A percentile compares a stretch with the other conserved stretches of the same genome.
phyloP scores from a whole-genome alignment of 2,888 invertebrate genomes.

The Oscheius myriophilus region DNA sequence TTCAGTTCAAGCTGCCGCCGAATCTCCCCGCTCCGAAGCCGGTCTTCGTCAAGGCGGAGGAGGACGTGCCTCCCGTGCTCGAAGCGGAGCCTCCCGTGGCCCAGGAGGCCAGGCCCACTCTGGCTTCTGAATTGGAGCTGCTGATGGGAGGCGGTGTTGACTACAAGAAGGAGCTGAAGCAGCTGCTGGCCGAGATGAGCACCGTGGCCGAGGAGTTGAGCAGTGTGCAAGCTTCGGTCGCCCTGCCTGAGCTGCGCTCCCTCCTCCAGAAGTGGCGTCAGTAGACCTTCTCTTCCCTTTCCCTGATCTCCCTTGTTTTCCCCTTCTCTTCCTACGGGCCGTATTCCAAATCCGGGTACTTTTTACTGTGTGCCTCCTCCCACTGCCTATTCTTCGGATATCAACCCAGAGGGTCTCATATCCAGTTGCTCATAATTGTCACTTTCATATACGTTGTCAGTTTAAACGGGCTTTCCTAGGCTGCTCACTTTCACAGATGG shows the following conservation, averaged over 20 bases:
- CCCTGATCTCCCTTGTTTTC: not conserved
- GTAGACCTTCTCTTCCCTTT: not conserved
- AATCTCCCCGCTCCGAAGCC: slow-evolving; percentile 24
- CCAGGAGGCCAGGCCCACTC: not conserved
- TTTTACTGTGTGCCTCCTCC: no score
- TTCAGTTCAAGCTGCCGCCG: slow-evolving; percentile 21
- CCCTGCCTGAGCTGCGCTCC: slow-evolving; percentile 14
- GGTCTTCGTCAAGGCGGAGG: slow-evolving; percentile 2
- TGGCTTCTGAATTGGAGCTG: not conserved
- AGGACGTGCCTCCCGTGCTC: slow-evolving; percentile 12
- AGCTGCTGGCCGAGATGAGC: slow-evolving; percentile 7
- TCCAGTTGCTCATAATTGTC: no score
- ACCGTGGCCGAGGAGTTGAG: not conserved
- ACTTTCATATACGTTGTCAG: no score
- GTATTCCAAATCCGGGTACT: not conserved
- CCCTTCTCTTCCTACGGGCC: slow-evolving; percentile 7
- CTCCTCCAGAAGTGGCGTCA: slow-evolving; percentile 11
- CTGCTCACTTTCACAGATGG: no score
- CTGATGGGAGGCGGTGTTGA: not conserved
- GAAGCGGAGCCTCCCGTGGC: slow-evolving; percentile 1
- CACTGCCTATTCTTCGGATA: no score
- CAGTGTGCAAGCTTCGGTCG: slow-evolving; percentile 1
- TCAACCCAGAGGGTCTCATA: no score
- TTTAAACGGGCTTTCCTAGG: no score
- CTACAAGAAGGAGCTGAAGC: not conserved